phyloP scores from a whole-genome alignment of 1,140 invertebrate species.

The Scylla paramamosain region DNA sequence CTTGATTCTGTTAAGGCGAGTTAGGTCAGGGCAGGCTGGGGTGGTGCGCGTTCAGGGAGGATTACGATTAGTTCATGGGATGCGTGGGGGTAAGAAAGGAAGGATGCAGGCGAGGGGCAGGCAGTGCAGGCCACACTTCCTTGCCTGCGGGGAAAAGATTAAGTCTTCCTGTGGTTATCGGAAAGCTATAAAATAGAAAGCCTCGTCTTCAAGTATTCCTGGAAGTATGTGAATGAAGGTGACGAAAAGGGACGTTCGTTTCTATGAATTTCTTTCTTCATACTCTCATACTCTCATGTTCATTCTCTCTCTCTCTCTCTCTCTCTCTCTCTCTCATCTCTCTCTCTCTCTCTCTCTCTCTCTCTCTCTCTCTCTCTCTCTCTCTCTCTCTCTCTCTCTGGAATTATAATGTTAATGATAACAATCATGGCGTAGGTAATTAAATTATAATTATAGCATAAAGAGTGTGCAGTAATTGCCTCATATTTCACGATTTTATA shows the following conservation, averaged over 20 bases:
- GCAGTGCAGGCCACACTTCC: background rate
- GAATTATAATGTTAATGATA: too few relatives aligned
- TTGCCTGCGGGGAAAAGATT: background rate
- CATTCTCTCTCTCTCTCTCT: too few relatives aligned
- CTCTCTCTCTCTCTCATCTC: too few relatives aligned
- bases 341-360: too few relatives aligned
- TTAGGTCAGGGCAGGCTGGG: background rate
- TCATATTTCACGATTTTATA: too few relatives aligned
- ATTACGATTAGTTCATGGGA: background rate
- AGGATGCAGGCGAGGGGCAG: background rate
- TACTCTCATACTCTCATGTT: too few relatives aligned
- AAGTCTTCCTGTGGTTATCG: background rate
- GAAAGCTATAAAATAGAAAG: background rate
- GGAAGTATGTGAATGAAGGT: background rate
- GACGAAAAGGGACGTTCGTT: background rate
- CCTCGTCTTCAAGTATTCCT: constrained; percentile 6
- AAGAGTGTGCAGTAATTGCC: too few relatives aligned
- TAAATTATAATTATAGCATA: too few relatives aligned
- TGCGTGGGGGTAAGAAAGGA: background rate
- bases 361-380: background rate
- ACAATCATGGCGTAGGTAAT: too few relatives aligned
- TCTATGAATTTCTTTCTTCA: background rate
- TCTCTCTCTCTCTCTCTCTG: background rate
- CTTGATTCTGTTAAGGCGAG: background rate
- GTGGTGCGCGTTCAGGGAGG: background rate